These are phyloP conservation scores for Lasioglossum villosulum DNA, from an alignment of 2,888 invertebrate species.

Conservation along the genomic window DNA sequence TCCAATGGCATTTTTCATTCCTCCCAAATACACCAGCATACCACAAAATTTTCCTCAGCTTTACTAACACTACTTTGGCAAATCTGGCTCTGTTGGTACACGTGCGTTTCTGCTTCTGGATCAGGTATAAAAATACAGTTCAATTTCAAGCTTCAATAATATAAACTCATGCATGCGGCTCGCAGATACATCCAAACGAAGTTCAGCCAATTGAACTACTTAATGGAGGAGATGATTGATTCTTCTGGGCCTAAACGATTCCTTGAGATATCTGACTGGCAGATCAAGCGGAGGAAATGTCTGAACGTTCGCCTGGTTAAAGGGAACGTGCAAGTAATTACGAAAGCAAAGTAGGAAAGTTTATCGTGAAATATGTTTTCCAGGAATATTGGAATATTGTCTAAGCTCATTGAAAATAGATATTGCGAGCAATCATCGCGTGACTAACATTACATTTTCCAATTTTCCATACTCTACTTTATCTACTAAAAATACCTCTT, in stretches of 20 bases:
- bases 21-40: accelerated
- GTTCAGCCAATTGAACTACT: not conserved
- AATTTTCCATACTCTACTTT: too few species aligned
- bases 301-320: too few species aligned
- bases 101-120: not conserved
- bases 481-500: too few species aligned
- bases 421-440: too few species aligned
- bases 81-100: not conserved
- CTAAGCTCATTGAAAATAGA: too few species aligned
- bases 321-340: not conserved
- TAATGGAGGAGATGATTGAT: not conserved
- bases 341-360: not conserved
- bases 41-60: not conserved
- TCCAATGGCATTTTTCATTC: not conserved
- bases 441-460: too few species aligned
- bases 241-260: not conserved
- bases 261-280: not conserved
- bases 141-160: not conserved
- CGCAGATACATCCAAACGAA: not conserved
- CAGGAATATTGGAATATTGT: too few species aligned
- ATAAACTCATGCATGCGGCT: too few species aligned
- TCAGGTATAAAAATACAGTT: not conserved
- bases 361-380: too few species aligned
- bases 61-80: accelerated
- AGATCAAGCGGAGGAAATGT: not conserved